Conservation (phyloP, 2,888 invertebrate species). For the Antitype chi region DNA sequence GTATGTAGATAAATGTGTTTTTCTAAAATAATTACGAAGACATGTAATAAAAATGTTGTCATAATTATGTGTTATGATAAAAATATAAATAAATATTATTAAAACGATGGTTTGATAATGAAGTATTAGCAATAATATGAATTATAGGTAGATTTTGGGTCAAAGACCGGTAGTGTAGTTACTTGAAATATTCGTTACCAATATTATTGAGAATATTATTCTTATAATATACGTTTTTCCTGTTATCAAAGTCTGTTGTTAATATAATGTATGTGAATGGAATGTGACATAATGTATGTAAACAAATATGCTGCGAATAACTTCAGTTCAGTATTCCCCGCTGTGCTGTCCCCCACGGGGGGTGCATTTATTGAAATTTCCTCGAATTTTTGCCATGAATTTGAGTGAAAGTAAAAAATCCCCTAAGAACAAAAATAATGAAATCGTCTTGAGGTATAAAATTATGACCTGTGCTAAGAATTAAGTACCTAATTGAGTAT, state of each 20-base stretch:
- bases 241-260: slow-evolving; percentile 15
- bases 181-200: too few species aligned
- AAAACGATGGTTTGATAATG: neutral
- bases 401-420: slow-evolving; percentile 15
- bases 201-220: neutral
- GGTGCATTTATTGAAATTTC: slow-evolving; percentile 16
- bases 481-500: neutral
- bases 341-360: accelerated
- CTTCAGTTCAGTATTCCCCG: slow-evolving; percentile 22
- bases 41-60: neutral
- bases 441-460: slow-evolving; percentile 15
- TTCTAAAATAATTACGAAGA: neutral
- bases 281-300: slow-evolving; percentile 21
- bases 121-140: neutral
- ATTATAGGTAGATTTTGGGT: neutral
- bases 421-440: neutral
- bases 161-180: too few species aligned
- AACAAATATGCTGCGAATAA: neutral
- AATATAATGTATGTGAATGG: slow-evolving; percentile 9
- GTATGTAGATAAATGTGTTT: neutral
- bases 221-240: slow-evolving; percentile 15
- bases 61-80: neutral
- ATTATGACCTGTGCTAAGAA: neutral
- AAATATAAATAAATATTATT: neutral
- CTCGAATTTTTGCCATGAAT: slow-evolving; percentile 14